These are phyloP conservation scores for Leptinotarsa defecta DNA, from an alignment of 1,140 invertebrate genomes.

Conservation along the genomic window DNA sequence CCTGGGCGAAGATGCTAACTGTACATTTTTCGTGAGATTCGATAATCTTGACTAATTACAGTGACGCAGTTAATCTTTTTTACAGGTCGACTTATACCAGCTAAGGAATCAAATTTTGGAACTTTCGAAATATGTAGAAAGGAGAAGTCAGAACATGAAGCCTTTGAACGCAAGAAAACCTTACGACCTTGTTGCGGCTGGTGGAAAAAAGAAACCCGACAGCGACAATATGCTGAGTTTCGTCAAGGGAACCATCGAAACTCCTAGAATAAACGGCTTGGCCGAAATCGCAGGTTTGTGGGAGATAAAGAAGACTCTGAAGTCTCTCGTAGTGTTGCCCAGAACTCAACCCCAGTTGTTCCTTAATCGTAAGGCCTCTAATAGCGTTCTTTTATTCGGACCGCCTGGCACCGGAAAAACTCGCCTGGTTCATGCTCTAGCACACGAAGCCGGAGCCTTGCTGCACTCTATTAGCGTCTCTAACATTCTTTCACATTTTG, in stretches of 20 bases:
- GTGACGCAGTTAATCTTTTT: not conserved
- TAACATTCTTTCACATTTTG: conserved; percentile 61
- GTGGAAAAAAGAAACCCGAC: not conserved
- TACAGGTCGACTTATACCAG: conserved; percentile 7
- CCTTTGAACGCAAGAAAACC: not conserved
- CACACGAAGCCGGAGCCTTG: conserved; percentile 59
- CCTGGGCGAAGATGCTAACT: conserved; percentile 20
- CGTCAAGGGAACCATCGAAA: conserved; percentile 31
- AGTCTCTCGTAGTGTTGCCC: conserved; percentile 44
- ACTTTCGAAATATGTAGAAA: not conserved
- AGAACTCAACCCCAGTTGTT: conserved; percentile 51
- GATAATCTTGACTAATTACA: not conserved
- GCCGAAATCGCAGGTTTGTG: conserved; percentile 45
- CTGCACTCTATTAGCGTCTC: conserved; percentile 63
- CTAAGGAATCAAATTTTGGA: not conserved
- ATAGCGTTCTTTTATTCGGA: conserved; percentile 70
- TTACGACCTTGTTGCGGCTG: not conserved
- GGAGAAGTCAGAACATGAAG: not conserved
- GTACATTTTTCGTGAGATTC: conserved; percentile 22
- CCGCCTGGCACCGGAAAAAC: conserved; percentile 77
- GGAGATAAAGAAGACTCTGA: conserved; percentile 30
- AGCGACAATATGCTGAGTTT: not conserved
- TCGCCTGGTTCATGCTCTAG: conserved; percentile 63
- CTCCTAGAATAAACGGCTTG: conserved; percentile 44
- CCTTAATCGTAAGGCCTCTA: conserved; percentile 44